Base-by-base conservation (phyloP, 2,888 invertebrate species). In the Orgyia antiqua region DNA sequence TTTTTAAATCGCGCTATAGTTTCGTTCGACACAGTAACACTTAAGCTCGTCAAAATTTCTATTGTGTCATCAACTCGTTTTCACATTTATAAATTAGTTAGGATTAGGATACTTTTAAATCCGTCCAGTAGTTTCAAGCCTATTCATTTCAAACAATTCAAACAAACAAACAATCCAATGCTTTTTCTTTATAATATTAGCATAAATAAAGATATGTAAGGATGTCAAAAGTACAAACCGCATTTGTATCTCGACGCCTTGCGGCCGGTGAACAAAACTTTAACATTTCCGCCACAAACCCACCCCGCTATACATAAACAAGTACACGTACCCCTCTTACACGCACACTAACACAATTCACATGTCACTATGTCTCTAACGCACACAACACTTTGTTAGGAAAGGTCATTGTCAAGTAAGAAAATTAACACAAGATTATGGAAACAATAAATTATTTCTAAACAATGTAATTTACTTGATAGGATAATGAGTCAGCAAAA, bases 221-320 rank as follows among this genome's bases (percentile, higher is more conserved):
- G n/a, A n/a, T n/a, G n/a, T n/a, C n/a, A n/a, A n/a, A n/a, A n/a
- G n/a, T n/a, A n/a, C n/a, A n/a, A 69, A 80, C 80, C 83, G 78
- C 78, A 75, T 70, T 87, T 53, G 82, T 68, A 50, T 80, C 80
- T 57, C 88, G 82, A 54, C 88, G 82, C 62, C 82, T 79, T 43
- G 88, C 79, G 52, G 86, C 86, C 56, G 89, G 88, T 52, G 88
- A 89, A 58, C 89, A 89, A 64, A 89, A 89, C 86, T 89, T 89
- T 71, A 89, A 73, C 89, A 89, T 89, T 66, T 69, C 66, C 71
- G 52, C n/a, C 55, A 45, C 24, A 48, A 45, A 42, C 39, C 47
- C 54, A 45, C 59, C 55, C 23, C 42, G 44, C 33, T 46, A 23
- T 17, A 29, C 29, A 24, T 10, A 29, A 13, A 23, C 13, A 29